Percentiles rank a stretch among this genome's conserved stretches.
These are phyloP conservation scores for Marronus borbonicus DNA, from an alignment of 2,888 invertebrate species.

Conservation along the genomic window DNA sequence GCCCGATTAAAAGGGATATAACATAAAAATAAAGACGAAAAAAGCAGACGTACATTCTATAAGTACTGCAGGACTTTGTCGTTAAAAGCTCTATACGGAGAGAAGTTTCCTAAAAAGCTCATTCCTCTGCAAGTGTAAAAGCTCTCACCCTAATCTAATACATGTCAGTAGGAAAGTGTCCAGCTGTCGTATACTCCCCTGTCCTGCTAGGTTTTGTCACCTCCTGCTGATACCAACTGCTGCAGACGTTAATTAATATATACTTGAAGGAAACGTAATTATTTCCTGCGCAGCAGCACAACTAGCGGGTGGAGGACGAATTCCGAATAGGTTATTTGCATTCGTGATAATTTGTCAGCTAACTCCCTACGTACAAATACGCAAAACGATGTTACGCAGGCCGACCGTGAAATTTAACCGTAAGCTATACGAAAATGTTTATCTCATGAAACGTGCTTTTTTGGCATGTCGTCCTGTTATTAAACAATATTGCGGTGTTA, in stretches of 20 bases:
- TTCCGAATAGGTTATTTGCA: slow-evolving; percentile 40
- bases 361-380: neutral
- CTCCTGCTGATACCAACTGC: slow-evolving; percentile 69
- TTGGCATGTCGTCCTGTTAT: too few relatives aligned
- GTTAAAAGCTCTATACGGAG: slow-evolving; percentile 51
- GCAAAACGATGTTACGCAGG: neutral
- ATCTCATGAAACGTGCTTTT: too few relatives aligned
- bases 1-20: neutral
- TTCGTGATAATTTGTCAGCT: slow-evolving; percentile 26
- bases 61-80: slow-evolving; percentile 43
- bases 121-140: slow-evolving; percentile 64
- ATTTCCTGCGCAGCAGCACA: slow-evolving; percentile 54
- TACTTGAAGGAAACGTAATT: slow-evolving; percentile 67
- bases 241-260: slow-evolving; percentile 71
- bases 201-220: slow-evolving; percentile 63
- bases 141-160: slow-evolving; percentile 70
- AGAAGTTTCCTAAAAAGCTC: slow-evolving; percentile 53
- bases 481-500: too few relatives aligned
- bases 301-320: slow-evolving; percentile 6
- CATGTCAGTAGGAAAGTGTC: slow-evolving; percentile 69
- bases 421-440: neutral
- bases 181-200: slow-evolving; percentile 65
- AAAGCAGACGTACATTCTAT: slow-evolving; percentile 28
- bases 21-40: slow-evolving; percentile 10
- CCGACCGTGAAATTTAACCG: neutral